Percentiles rank a stretch among this genome's conserved stretches.
These are phyloP conservation scores for Heliconius himera DNA, from an alignment of 1,140 invertebrate species.

Conservation along the genomic window DNA sequence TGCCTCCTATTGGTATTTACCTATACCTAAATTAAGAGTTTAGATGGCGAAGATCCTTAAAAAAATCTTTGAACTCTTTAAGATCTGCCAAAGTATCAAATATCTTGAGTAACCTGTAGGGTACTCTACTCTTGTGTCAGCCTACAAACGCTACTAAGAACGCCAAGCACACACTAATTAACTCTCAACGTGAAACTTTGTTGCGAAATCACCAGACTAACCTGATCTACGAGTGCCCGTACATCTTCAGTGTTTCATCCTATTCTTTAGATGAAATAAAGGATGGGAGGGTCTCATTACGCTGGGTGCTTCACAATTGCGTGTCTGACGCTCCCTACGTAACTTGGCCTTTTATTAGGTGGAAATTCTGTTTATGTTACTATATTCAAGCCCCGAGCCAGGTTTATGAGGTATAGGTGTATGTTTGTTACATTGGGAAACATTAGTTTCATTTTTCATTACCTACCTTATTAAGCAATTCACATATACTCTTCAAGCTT, in stretches of 20 bases:
- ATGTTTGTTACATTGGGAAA: not conserved
- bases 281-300: conserved; percentile 59
- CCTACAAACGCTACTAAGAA: conserved; percentile 62
- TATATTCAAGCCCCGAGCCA: conserved; percentile 61
- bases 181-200: conserved; percentile 77
- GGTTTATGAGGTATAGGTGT: conserved; percentile 61
- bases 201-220: conserved; percentile 56
- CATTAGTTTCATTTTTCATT: not conserved
- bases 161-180: conserved; percentile 78
- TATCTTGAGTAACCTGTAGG: not conserved
- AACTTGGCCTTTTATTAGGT: conserved; percentile 80
- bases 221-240: conserved; percentile 58
- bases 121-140: conserved; percentile 9
- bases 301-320: conserved; percentile 69
- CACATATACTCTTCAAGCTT: too few species aligned
- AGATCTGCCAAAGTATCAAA: too few species aligned
- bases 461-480: not conserved
- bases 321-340: conserved; percentile 76
- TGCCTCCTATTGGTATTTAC: conserved; percentile 5
- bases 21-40: conserved; percentile 8
- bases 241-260: conserved; percentile 56
- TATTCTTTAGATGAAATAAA: conserved; percentile 46
- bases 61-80: not conserved
- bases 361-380: conserved; percentile 77
- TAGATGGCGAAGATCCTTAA: not conserved